These are phyloP conservation scores for Hesperophylax magnus DNA, from an alignment of 1,140 invertebrate species.

Conservation along the genomic window DNA sequence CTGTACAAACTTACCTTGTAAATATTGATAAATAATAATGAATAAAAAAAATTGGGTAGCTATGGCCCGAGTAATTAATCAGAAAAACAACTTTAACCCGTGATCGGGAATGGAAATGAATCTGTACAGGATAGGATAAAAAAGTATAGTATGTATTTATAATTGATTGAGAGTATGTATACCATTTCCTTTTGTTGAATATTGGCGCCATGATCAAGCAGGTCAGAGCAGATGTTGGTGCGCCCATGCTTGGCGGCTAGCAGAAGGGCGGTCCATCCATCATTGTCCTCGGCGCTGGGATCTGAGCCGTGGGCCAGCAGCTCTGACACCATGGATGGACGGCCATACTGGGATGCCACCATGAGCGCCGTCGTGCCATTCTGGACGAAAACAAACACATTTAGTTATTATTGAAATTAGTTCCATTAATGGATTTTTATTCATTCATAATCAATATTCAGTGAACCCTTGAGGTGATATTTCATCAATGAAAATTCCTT, in stretches of 20 bases:
- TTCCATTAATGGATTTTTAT: background rate
- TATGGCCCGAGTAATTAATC: too few species aligned
- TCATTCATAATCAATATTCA: too few species aligned
- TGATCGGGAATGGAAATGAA: too few species aligned
- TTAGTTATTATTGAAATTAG: conserved; percentile 16
- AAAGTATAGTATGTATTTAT: too few species aligned
- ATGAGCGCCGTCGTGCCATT: conserved; percentile 94
- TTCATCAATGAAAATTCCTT: too few species aligned
- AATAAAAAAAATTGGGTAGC: too few species aligned
- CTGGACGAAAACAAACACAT: conserved; percentile 65
- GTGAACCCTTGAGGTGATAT: too few species aligned
- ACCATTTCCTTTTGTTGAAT: conserved; percentile 96
- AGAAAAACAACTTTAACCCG: too few species aligned
- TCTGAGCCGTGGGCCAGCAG: conserved; percentile 90
- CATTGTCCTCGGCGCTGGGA: conserved; percentile 91
- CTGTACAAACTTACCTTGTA: too few species aligned
- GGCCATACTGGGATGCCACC: conserved; percentile 86
- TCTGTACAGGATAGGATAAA: too few species aligned
- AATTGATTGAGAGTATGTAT: conserved; percentile 59
- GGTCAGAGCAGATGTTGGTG: conserved; percentile 83
- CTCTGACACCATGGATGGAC: conserved; percentile 85
- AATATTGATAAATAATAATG: too few species aligned
- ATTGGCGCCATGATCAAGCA: conserved; percentile 89
- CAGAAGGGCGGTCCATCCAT: conserved; percentile 93
- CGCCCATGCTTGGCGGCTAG: conserved; percentile 94